phyloP scores from a whole-genome alignment of 2,113 vertebrate species.

The Capra hircus region DNA sequence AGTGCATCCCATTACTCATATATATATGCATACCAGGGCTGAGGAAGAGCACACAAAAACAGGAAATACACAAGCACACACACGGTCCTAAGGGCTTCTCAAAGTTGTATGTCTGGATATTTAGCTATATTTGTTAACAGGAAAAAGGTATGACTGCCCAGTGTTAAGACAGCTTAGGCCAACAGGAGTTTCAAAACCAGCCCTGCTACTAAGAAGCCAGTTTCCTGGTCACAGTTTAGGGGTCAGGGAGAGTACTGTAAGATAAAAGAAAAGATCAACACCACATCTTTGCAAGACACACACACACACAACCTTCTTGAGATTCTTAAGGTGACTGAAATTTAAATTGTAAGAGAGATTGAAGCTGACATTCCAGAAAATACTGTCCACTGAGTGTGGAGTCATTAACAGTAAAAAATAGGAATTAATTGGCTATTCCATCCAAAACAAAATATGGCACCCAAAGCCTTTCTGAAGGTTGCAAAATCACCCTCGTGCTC shows the following conservation, averaged over 20 bases:
- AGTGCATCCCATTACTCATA: background rate
- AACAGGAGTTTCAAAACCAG: background rate
- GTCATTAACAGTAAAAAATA: constrained; percentile 8
- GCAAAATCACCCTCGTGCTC: background rate
- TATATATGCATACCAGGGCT: background rate
- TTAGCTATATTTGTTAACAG: background rate
- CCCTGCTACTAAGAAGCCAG: background rate
- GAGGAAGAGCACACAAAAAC: background rate
- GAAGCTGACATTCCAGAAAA: constrained; percentile 17
- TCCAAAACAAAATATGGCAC: background rate
- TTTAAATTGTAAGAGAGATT: background rate
- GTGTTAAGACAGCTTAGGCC: background rate
- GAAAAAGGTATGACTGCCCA: background rate
- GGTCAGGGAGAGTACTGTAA: background rate
- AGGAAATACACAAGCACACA: background rate
- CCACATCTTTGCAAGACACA: background rate
- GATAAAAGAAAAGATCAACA: background rate
- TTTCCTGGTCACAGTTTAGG: background rate
- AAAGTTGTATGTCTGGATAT: background rate
- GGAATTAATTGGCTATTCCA: background rate
- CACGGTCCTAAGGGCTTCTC: background rate
- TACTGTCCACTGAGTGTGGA: background rate
- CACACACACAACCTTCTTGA: background rate
- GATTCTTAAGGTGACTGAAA: background rate
- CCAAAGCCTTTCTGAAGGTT: constrained; percentile 1